Evolutionary conservation across 2,888 invertebrate genomes (phyloP).

Genomic region (Leptinotarsa juncta): DNA sequence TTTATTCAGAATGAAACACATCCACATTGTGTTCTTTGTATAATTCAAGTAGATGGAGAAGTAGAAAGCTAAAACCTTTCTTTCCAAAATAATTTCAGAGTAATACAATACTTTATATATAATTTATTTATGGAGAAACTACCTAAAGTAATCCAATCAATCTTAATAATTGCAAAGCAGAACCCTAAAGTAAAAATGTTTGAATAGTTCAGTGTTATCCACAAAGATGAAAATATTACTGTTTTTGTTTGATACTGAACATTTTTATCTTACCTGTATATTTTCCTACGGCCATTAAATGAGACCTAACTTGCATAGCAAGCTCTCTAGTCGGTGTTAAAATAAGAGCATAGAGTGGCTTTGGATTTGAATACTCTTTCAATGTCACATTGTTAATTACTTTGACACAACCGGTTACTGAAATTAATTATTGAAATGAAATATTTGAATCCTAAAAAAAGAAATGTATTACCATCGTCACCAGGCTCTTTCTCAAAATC

Average conservation of each 20-base stretch:
- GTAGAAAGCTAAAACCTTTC: no score
- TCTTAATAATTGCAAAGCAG: background rate
- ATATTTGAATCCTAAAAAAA: background rate
- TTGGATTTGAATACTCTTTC: constrained; percentile 57
- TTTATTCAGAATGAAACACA: no score
- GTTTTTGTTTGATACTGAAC: constrained; percentile 21
- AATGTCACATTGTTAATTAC: constrained; percentile 69
- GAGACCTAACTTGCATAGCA: constrained; percentile 93
- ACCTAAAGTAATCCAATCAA: no score
- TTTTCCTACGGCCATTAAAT: constrained; percentile 82
- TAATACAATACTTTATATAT: no score
- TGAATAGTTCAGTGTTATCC: background rate
- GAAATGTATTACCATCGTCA: constrained; percentile 46
- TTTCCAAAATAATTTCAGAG: no score
- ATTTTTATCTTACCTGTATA: constrained; percentile 71
- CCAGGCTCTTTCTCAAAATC: constrained; percentile 45
- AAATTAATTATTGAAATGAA: constrained; percentile 16
- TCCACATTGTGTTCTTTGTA: no score
- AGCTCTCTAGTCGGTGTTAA: constrained; percentile 96
- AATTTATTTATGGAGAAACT: no score
- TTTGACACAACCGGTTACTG: constrained; percentile 73
- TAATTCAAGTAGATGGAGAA: no score
- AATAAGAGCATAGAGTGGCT: constrained; percentile 84
- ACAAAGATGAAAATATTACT: no score
- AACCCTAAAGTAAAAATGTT: background rate